Evolutionary conservation across 2,113 vertebrate genomes (phyloP).

Genomic region (Oreochromis spilurus): DNA sequence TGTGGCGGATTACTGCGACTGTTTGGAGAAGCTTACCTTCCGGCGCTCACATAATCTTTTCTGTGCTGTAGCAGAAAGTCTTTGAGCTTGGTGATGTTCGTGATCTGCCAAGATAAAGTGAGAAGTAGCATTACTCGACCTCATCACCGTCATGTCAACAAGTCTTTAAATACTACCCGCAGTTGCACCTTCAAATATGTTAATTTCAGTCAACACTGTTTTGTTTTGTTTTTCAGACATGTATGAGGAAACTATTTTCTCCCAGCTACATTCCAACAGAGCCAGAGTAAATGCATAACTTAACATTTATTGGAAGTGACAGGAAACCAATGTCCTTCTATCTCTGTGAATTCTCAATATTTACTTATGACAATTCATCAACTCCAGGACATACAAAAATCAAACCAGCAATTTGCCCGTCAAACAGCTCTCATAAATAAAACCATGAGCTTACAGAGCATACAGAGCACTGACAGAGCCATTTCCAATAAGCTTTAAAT

Average conservation of each 20-base stretch:
- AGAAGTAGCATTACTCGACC: slow-evolving; percentile 25
- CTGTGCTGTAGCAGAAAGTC: slow-evolving; percentile 95
- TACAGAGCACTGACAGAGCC: slow-evolving; percentile 40
- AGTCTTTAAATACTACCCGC: not conserved
- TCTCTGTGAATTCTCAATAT: slow-evolving; percentile 49
- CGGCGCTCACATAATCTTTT: slow-evolving; percentile 93
- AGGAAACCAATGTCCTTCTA: slow-evolving; percentile 26
- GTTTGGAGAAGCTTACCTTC: slow-evolving; percentile 75
- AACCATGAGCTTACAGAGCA: slow-evolving; percentile 5
- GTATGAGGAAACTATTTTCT: slow-evolving; percentile 36
- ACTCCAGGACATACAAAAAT: slow-evolving; percentile 30
- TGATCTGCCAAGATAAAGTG: slow-evolving; percentile 76
- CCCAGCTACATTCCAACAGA: not conserved
- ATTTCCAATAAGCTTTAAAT: slow-evolving; percentile 49
- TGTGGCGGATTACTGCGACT: not conserved
- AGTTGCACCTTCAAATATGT: not conserved
- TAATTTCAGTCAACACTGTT: not conserved
- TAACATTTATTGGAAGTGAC: slow-evolving; percentile 47
- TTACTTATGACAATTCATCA: slow-evolving; percentile 53
- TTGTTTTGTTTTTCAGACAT: not conserved
- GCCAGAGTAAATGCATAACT: slow-evolving; percentile 29
- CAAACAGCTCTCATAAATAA: slow-evolving; percentile 51
- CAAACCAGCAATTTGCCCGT: slow-evolving; percentile 56
- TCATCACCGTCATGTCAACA: not conserved
- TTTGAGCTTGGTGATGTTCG: slow-evolving; percentile 93